A percentile compares a stretch with the other conserved stretches of the same genome.
Evolutionary conservation across 2,888 invertebrate genomes (phyloP).

Genomic region (Dendrolimus houi): DNA sequence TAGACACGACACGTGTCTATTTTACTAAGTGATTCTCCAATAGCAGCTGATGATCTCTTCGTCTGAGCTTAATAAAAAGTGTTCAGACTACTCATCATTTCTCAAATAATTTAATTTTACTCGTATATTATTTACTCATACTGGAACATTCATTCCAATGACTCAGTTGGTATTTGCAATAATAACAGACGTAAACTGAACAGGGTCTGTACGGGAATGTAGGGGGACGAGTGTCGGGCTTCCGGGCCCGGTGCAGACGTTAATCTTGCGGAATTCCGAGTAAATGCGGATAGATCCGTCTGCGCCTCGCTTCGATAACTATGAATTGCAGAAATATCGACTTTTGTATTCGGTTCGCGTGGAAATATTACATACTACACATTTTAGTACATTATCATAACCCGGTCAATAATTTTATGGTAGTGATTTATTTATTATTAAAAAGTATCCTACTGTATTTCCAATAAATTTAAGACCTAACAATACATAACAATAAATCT

Average conservation of each 20-base stretch:
- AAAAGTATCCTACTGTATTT: no score
- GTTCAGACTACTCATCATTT: conserved; percentile 9
- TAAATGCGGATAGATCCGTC: conserved; percentile 33
- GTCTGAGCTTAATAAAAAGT: conserved; percentile 1
- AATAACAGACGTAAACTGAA: conserved; percentile 19
- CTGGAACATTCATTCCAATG: conserved; percentile 19
- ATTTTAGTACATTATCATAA: no score
- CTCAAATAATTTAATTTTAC: no score
- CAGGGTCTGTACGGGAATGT: neutral
- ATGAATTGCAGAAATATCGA: neutral
- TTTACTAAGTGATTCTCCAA: no score
- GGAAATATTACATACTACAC: no score
- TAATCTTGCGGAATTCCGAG: conserved; percentile 51
- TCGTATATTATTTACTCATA: no score
- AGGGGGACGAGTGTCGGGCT: conserved; percentile 9
- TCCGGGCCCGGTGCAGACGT: conserved; percentile 27
- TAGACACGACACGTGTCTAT: neutral
- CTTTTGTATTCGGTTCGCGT: neutral
- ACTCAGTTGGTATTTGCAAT: conserved; percentile 38
- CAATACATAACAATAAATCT: no score
- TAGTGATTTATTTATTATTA: no score
- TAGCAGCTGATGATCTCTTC: neutral
- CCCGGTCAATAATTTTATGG: no score
- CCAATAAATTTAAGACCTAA: no score
- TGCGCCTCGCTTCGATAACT: conserved; percentile 19